Conservation (phyloP, 1,140 invertebrate genomes). For the Diorhabda sublineata region DNA sequence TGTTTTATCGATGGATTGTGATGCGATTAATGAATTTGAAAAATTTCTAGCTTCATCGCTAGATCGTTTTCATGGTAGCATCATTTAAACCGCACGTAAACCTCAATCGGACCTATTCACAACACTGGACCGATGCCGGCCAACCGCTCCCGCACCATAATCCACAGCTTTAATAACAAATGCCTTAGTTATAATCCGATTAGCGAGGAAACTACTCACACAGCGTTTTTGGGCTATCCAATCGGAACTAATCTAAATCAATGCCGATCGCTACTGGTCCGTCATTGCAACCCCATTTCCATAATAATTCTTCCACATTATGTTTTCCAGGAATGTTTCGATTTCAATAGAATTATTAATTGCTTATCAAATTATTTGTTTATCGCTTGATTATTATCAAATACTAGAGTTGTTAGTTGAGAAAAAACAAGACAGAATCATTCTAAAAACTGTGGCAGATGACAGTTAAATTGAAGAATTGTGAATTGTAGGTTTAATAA, state of each 20-base stretch:
- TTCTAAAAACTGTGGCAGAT: too few relatives aligned
- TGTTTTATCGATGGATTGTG: too few relatives aligned
- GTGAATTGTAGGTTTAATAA: too few relatives aligned
- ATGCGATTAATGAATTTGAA: too few relatives aligned
- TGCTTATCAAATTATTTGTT: not conserved
- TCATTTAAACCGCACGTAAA: not conserved
- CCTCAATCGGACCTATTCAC: not conserved
- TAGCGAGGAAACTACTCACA: not conserved
- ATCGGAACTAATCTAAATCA: constrained; percentile 11
- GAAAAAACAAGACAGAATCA: too few relatives aligned
- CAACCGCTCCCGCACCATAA: not conserved
- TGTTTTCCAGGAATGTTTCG: not conserved
- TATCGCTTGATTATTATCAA: too few relatives aligned
- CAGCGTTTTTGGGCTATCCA: constrained; percentile 9
- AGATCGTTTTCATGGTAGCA: too few relatives aligned
- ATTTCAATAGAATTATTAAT: not conserved
- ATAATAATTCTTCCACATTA: not conserved
- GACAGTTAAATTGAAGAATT: too few relatives aligned
- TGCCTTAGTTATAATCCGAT: constrained; percentile 10
- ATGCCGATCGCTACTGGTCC: not conserved
- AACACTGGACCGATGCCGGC: not conserved
- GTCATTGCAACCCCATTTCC: not conserved
- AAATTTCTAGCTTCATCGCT: too few relatives aligned
- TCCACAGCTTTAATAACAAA: constrained; percentile 5
- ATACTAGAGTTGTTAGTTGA: too few relatives aligned